A percentile compares a stretch with the other conserved stretches of the same genome.
Evolutionary conservation across 1,140 invertebrate species (phyloP).

Genomic region (Drosophila littoralis): DNA sequence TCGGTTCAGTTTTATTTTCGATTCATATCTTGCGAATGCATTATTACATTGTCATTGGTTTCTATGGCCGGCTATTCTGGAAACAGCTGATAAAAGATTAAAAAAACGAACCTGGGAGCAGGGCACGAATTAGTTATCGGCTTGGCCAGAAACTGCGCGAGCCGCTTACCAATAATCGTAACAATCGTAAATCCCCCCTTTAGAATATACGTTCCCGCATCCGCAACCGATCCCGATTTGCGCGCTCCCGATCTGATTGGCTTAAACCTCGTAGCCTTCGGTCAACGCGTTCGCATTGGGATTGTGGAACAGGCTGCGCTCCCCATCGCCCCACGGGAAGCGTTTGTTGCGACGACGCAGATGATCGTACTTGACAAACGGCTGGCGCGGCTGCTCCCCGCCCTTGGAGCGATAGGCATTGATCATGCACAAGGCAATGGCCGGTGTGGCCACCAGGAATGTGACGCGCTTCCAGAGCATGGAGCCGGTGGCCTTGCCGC

Average conservation of each 20-base stretch:
- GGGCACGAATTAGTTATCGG: no score
- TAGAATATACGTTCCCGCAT: no score
- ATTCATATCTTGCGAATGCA: neutral
- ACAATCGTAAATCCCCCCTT: no score
- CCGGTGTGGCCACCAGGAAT: slow-evolving; percentile 89
- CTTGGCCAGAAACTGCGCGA: no score
- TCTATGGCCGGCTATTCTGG: neutral
- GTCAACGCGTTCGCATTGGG: slow-evolving; percentile 90
- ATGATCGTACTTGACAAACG: slow-evolving; percentile 90
- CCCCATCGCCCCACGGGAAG: slow-evolving; percentile 96
- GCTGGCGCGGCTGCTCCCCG: slow-evolving; percentile 83
- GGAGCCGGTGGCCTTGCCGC: slow-evolving; percentile 4
- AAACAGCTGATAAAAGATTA: neutral
- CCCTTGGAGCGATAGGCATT: slow-evolving; percentile 88
- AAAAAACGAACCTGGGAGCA: slow-evolving; percentile 1
- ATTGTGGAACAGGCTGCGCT: slow-evolving; percentile 91
- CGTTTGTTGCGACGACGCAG: slow-evolving; percentile 88
- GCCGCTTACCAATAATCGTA: no score
- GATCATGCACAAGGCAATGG: slow-evolving; percentile 87
- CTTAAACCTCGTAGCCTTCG: slow-evolving; percentile 89
- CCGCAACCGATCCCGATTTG: no score
- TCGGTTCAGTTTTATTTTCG: slow-evolving; percentile 22
- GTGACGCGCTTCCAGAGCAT: slow-evolving; percentile 88
- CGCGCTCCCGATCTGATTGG: neutral
- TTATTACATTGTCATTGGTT: neutral